Conservation (phyloP, 2,888 invertebrate species). For the Perdita meconis region DNA sequence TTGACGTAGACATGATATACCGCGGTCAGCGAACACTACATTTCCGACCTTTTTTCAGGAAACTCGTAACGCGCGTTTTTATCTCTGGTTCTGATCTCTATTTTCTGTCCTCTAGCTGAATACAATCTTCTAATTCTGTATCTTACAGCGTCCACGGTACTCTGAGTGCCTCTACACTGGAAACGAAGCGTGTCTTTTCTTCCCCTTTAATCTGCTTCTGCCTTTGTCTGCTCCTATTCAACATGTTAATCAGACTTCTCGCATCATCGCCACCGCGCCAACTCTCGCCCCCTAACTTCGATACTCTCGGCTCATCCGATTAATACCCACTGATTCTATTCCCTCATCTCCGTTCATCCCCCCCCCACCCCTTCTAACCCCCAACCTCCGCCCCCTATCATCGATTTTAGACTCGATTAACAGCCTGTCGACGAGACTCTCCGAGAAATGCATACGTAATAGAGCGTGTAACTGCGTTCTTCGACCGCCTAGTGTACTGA, state of each 20-base stretch:
- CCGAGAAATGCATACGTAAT: not conserved
- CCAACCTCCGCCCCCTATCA: not conserved
- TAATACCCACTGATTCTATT: constrained; percentile 20
- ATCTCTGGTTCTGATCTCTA: constrained; percentile 54
- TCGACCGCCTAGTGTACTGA: not conserved
- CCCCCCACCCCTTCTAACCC: not conserved
- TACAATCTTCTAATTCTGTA: constrained; percentile 59
- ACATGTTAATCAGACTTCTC: constrained; percentile 46
- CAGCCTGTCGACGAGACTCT: constrained; percentile 17
- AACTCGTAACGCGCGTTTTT: constrained; percentile 23
- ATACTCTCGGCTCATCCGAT: constrained; percentile 46
- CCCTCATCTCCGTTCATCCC: constrained; percentile 22
- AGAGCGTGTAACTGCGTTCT: constrained; percentile 9
- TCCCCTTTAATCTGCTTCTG: constrained; percentile 60
- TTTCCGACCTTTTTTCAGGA: not conserved
- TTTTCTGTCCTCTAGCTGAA: constrained; percentile 57
- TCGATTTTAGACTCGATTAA: constrained; percentile 33
- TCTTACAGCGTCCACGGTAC: constrained; percentile 65
- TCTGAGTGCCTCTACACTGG: constrained; percentile 52
- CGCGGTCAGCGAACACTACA: no score
- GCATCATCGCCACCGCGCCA: constrained; percentile 42
- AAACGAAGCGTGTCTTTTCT: constrained; percentile 55
- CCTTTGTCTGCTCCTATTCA: constrained; percentile 57
- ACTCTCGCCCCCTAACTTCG: constrained; percentile 8
- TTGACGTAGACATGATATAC: no score